These are phyloP conservation scores for Achroia grisella DNA, from an alignment of 1,140 invertebrate genomes.

Conservation along the genomic window DNA sequence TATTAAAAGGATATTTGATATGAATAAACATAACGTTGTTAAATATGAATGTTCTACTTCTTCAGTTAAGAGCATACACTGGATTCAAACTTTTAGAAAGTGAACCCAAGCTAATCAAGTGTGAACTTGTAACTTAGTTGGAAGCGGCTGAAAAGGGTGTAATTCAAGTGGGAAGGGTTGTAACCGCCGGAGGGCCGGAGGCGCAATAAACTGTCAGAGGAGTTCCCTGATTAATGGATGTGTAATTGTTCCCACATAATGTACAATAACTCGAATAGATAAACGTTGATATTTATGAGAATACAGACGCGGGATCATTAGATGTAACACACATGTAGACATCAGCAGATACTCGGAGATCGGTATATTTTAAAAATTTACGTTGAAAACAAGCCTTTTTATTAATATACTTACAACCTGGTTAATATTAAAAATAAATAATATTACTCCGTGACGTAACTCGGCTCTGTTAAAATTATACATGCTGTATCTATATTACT, in stretches of 20 bases:
- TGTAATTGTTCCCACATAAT: constrained; percentile 64
- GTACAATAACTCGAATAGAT: constrained; percentile 50
- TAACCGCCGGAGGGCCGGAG: constrained; percentile 28
- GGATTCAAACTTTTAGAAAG: constrained; percentile 20
- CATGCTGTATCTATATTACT: no score
- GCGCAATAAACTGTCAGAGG: constrained; percentile 34
- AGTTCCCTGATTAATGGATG: constrained; percentile 48
- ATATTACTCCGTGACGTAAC: no score
- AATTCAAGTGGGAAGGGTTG: constrained; percentile 41
- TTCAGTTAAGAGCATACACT: constrained; percentile 7
- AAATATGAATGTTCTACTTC: neutral
- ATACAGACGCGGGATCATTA: no score
- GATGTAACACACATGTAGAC: no score
- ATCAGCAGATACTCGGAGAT: no score
- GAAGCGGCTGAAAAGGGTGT: constrained; percentile 25
- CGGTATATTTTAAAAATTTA: no score
- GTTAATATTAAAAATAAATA: no score
- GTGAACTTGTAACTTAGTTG: constrained; percentile 34
- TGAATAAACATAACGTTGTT: no score
- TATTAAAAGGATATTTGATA: no score
- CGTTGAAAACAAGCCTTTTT: no score
- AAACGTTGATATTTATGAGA: constrained; percentile 21
- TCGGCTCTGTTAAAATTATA: no score
- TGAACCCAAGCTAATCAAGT: constrained; percentile 37
- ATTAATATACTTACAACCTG: no score